These are phyloP conservation scores for Agrotis ipsilon DNA, from an alignment of 2,888 invertebrate species.

Conservation along the genomic window DNA sequence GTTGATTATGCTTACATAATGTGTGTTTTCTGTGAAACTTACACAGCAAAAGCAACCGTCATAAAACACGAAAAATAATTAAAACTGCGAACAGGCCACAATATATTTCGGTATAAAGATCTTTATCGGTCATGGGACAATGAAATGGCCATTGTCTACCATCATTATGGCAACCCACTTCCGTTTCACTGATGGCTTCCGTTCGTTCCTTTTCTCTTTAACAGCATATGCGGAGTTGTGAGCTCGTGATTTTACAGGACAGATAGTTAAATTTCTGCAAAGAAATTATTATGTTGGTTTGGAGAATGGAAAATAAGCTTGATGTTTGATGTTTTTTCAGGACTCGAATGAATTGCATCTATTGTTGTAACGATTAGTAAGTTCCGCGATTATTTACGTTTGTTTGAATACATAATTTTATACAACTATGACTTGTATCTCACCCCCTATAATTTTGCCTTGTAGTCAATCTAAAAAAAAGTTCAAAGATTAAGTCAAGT, in stretches of 20 bases:
- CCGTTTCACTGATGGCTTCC: conserved; percentile 55
- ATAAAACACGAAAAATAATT: conserved; percentile 31
- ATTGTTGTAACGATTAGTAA: not conserved
- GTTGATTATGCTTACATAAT: too few relatives aligned
- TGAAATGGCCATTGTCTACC: conserved; percentile 47
- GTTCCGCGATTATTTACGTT: not conserved
- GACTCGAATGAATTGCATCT: too few relatives aligned
- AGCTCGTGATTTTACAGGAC: conserved; percentile 26
- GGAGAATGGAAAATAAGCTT: not conserved
- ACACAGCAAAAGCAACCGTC: not conserved
- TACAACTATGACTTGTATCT: too few relatives aligned
- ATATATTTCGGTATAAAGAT: conserved; percentile 49
- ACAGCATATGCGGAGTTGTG: conserved; percentile 45
- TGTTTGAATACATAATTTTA: too few relatives aligned
- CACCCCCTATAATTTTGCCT: too few relatives aligned
- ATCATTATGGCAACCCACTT: conserved; percentile 54
- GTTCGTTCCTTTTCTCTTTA: conserved; percentile 48
- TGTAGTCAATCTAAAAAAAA: too few relatives aligned
- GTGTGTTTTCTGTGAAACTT: not conserved
- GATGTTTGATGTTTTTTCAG: too few relatives aligned
- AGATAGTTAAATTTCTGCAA: conserved; percentile 22
- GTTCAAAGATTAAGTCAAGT: too few relatives aligned
- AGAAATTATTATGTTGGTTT: conserved; percentile 5
- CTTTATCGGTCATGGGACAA: conserved; percentile 53
- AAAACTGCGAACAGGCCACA: conserved; percentile 32